Base-by-base conservation (phyloP, 2,888 invertebrate genomes). In the Anaspis maculata region DNA sequence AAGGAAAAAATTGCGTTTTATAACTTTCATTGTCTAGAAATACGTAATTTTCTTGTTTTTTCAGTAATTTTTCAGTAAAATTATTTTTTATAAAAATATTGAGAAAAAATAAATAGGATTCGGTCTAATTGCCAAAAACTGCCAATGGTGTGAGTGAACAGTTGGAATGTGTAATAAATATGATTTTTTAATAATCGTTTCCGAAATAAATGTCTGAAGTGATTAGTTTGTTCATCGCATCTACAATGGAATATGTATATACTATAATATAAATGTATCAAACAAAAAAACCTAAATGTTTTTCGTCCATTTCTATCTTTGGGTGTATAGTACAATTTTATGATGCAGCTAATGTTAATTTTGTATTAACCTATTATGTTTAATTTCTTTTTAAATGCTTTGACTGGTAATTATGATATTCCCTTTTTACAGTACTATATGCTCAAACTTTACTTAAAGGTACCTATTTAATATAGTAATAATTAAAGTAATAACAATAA, bases 61-160 rank as follows among this genome's bases (percentile, higher is more conserved):
- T 37, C 37, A 43, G 32, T 30, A 37, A 41, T 22, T 42, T 40
- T 39, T 38, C 41, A 42, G 33, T 37, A 30, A 39, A 38, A 32
- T 41, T 43, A 44, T 43, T 50, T 46, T 48, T 46, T 49, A 40
- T 46, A 44, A 41, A 27, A 44, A 43, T 40, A 39, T 42, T 39
- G 23, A 43, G 15, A 16, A 32, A 21, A 24, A 30, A 25, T 37
- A 41, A 45, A 41, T 40, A 49, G 51, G 50, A 56, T 55, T 58
- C 58, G 61, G 59, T 61, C 60, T 59, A 59, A 47, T 55, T 56
- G 57, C 59, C 57, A 61, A 59, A 61, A 62, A 62, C 61, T 63
- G 62, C 62, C 62, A 61, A 54, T 49, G 53, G 51, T 54, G 54
- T 57, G 56, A 56, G 53, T 56, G 55, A 53, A 51, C 46, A 46